Percentiles rank a stretch among this genome's conserved stretches.
phyloP scores from a whole-genome alignment of 2,113 vertebrate genomes.

The Oncorhynchus mykiss region DNA sequence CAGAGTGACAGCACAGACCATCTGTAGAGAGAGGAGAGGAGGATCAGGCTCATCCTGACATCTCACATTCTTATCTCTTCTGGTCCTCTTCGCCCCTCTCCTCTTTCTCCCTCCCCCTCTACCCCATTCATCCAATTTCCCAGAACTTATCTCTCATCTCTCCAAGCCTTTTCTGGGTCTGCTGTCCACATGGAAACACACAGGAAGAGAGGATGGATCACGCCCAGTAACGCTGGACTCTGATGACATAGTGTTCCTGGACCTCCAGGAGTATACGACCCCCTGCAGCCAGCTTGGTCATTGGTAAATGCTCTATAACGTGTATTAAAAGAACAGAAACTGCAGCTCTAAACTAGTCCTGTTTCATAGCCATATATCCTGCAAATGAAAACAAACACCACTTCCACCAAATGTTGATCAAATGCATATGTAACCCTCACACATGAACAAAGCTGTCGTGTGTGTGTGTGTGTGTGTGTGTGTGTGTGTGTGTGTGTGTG shows the following conservation, averaged over 20 bases:
- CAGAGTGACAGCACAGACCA: conserved; percentile 3
- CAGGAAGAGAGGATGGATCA: background rate
- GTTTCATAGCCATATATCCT: too few species aligned
- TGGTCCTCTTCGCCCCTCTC: conserved; percentile 25
- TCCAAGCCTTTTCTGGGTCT: conserved; percentile 7
- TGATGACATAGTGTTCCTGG: background rate
- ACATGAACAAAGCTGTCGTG: too few species aligned
- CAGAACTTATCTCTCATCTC: background rate
- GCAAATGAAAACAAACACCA: background rate
- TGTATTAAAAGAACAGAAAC: too few species aligned
- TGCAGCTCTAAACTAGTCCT: too few species aligned
- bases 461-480: background rate
- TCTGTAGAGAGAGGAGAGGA: background rate
- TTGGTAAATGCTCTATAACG: background rate
- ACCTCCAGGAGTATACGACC: background rate
- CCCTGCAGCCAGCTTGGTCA: background rate
- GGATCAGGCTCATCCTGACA: conserved; percentile 39
- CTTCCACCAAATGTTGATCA: background rate
- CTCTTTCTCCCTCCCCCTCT: too few species aligned
- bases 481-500: background rate
- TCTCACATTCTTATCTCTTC: conserved; percentile 58
- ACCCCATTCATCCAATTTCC: conserved; percentile 19
- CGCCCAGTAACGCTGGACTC: background rate
- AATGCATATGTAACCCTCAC: too few species aligned
- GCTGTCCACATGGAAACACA: background rate